A percentile compares a stretch with the other conserved stretches of the same genome.
phyloP scores from a whole-genome alignment of 2,113 vertebrate genomes.

The Copsychus sechellarum region DNA sequence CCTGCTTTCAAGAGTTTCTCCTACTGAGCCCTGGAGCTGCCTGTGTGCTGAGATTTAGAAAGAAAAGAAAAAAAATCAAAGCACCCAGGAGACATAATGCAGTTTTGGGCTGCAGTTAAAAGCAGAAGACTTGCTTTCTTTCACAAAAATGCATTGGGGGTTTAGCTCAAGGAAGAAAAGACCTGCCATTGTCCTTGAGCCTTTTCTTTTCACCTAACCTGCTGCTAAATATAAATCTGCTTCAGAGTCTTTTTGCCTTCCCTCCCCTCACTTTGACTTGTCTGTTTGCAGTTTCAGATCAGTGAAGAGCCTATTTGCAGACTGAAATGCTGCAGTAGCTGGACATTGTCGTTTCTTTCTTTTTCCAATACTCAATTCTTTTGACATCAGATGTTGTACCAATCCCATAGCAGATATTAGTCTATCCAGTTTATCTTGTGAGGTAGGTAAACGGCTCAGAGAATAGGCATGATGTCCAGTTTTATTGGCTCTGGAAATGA shows the following conservation, averaged over 20 bases:
- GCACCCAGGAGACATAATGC: slow-evolving; percentile 44
- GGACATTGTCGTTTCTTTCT: not conserved
- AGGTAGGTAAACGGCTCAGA: slow-evolving; percentile 27
- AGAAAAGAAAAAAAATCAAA: slow-evolving; percentile 42
- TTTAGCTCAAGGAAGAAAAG: slow-evolving; percentile 49
- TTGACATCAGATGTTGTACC: not conserved
- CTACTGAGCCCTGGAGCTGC: slow-evolving; percentile 52
- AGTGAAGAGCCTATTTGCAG: slow-evolving; percentile 16
- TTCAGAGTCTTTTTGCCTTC: slow-evolving; percentile 34
- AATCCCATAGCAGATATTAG: slow-evolving; percentile 5
- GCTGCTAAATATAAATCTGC: slow-evolving; percentile 58
- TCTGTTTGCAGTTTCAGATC: slow-evolving; percentile 53
- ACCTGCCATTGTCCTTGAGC: slow-evolving; percentile 60
- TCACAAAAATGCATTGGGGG: slow-evolving; percentile 34
- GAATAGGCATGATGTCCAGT: not conserved
- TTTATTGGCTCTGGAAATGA: not conserved
- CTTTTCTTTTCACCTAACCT: slow-evolving; percentile 48
- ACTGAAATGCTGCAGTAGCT: slow-evolving; percentile 43
- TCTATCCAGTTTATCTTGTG: slow-evolving; percentile 6
- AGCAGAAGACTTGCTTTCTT: slow-evolving; percentile 46
- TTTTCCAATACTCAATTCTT: slow-evolving; percentile 13
- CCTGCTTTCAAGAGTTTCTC: slow-evolving; percentile 64
- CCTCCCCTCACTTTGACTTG: not conserved
- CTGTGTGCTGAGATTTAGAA: slow-evolving; percentile 50
- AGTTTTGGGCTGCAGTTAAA: slow-evolving; percentile 58